phyloP scores from a whole-genome alignment of 2,113 vertebrate species.

The Anguilla japonica region DNA sequence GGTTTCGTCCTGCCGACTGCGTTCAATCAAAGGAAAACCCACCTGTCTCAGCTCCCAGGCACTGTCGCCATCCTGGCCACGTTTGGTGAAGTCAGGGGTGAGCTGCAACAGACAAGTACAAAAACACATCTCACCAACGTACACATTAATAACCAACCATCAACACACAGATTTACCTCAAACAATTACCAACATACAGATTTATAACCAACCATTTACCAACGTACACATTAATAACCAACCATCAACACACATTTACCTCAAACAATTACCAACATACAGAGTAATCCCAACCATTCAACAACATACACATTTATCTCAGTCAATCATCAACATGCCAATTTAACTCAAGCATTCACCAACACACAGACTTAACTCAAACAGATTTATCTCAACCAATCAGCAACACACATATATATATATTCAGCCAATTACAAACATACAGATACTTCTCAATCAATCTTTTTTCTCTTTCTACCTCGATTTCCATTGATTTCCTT shows the following conservation, averaged over 20 bases:
- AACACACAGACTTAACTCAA: background rate
- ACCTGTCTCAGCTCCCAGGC: conserved; percentile 68
- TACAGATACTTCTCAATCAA: background rate
- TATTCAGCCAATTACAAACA: background rate
- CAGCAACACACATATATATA: background rate
- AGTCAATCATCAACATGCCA: background rate
- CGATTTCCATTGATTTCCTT: no score
- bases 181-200: no score
- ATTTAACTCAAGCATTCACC: background rate
- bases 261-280: background rate
- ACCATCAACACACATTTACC: no score
- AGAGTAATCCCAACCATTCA: background rate
- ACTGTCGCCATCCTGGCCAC: conserved; percentile 50
- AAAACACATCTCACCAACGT: no score
- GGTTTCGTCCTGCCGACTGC: no score
- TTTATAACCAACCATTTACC: no score
- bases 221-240: no score
- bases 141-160: no score
- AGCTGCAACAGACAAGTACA: conserved; percentile 44
- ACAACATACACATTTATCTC: background rate
- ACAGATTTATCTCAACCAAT: background rate
- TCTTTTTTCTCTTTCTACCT: no score
- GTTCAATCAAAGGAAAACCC: background rate
- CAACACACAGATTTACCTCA: no score
- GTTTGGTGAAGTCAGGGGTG: conserved; percentile 59